A percentile compares a stretch with the other conserved stretches of the same genome.
These are phyloP conservation scores for Nomada fabriciana DNA, from an alignment of 2,888 invertebrate genomes.

Conservation along the genomic window DNA sequence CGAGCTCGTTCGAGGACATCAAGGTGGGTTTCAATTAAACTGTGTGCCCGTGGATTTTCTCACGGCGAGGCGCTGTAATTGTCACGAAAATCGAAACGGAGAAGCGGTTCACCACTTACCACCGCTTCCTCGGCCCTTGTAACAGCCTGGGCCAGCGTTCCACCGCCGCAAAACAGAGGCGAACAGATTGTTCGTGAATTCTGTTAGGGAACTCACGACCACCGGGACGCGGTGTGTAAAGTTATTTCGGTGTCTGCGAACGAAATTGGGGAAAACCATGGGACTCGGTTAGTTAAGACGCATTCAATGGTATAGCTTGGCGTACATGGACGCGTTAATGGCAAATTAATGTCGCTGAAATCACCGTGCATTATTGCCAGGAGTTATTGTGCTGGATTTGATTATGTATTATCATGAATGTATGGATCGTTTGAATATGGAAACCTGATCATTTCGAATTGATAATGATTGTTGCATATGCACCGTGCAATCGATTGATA, in stretches of 20 bases:
- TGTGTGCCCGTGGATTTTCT: neutral
- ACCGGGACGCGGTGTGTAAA: conserved; percentile 31
- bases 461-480: neutral
- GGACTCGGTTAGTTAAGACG: conserved; percentile 51
- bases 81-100: conserved; percentile 47
- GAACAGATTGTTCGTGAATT: conserved; percentile 55
- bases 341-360: conserved; percentile 1
- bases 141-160: conserved; percentile 35
- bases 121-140: conserved; percentile 21
- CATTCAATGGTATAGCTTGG: conserved; percentile 24
- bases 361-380: conserved; percentile 11
- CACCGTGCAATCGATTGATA: neutral
- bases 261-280: conserved; percentile 33
- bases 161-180: conserved; percentile 43
- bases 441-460: conserved; percentile 10
- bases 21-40: conserved; percentile 59
- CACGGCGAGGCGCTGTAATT: conserved; percentile 44
- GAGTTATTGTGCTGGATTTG: neutral
- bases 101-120: conserved; percentile 46
- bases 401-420: conserved; percentile 12
- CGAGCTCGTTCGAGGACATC: conserved; percentile 53
- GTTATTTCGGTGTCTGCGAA: conserved; percentile 47
- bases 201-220: conserved; percentile 39
- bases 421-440: conserved; percentile 3
- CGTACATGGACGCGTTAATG: conserved; percentile 19